These are phyloP conservation scores for Danaus plexippus DNA, from an alignment of 1,140 invertebrate genomes.

Conservation along the genomic window DNA sequence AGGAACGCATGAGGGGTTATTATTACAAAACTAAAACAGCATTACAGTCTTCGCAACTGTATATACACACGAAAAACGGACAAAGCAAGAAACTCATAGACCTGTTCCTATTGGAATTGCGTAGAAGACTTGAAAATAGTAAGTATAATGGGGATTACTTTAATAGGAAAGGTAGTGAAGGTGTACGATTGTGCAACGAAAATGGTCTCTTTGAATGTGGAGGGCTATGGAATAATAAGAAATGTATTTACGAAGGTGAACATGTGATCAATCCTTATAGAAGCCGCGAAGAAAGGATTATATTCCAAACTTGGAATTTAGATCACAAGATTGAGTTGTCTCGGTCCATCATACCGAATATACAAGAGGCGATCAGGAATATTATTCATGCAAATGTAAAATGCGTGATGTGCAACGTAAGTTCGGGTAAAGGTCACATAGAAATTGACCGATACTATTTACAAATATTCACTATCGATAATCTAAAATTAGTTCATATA, in stretches of 20 bases:
- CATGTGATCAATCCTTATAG: slow-evolving; percentile 90
- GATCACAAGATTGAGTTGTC: slow-evolving; percentile 83
- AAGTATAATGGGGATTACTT: slow-evolving; percentile 84
- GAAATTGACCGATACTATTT: slow-evolving; percentile 71
- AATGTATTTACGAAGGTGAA: slow-evolving; percentile 74
- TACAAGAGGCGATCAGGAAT: slow-evolving; percentile 68
- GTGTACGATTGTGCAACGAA: slow-evolving; percentile 77
- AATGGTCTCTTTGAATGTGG: slow-evolving; percentile 83
- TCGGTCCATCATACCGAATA: slow-evolving; percentile 73
- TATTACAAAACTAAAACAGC: slow-evolving; percentile 84
- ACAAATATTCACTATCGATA: slow-evolving; percentile 85
- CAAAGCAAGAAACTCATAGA: slow-evolving; percentile 73
- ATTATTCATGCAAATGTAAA: slow-evolving; percentile 46
- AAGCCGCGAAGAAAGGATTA: slow-evolving; percentile 83
- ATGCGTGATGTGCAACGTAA: slow-evolving; percentile 43
- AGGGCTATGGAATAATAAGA: slow-evolving; percentile 79
- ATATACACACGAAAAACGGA: slow-evolving; percentile 64
- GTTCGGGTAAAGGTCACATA: slow-evolving; percentile 47
- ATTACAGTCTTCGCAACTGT: slow-evolving; percentile 76
- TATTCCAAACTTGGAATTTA: slow-evolving; percentile 93
- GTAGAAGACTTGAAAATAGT: slow-evolving; percentile 76
- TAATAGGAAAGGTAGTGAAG: slow-evolving; percentile 69
- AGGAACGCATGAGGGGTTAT: slow-evolving; percentile 84
- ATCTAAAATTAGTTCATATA: slow-evolving; percentile 89
- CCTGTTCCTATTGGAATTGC: slow-evolving; percentile 76